Evolutionary conservation across 2,888 invertebrate species (phyloP).

Genomic region (Lordiphosa andalusiaca): DNA sequence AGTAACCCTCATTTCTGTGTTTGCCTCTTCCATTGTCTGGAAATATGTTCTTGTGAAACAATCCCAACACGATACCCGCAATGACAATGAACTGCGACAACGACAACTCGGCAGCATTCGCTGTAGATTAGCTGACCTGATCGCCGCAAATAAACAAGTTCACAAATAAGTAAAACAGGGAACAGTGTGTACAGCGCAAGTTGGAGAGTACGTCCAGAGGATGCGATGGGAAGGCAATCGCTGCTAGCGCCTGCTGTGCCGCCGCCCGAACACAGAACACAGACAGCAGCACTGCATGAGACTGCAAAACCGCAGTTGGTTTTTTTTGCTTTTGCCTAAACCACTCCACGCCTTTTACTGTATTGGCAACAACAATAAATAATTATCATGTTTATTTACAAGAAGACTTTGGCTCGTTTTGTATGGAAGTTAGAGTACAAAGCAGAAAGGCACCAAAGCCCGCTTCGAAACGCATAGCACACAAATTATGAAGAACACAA

Average conservation of each 20-base stretch:
- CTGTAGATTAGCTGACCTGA: conserved; percentile 60
- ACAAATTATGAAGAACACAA: too few relatives aligned
- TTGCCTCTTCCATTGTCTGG: conserved; percentile 25
- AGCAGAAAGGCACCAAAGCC: too few relatives aligned
- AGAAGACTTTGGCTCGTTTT: too few relatives aligned
- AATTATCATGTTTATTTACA: too few relatives aligned
- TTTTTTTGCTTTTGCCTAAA: too few relatives aligned
- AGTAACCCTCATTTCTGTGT: conserved; percentile 30
- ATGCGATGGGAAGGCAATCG: conserved; percentile 59
- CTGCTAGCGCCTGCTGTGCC: conserved; percentile 67
- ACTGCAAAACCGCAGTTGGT: not conserved
- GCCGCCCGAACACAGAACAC: conserved; percentile 37
- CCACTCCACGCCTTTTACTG: too few relatives aligned
- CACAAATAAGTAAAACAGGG: conserved; percentile 61
- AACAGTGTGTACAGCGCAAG: conserved; percentile 27
- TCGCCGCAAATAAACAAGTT: conserved; percentile 67
- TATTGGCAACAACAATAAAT: too few relatives aligned
- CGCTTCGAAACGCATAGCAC: too few relatives aligned
- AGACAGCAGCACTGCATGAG: conserved; percentile 18
- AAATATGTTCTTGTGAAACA: conserved; percentile 59
- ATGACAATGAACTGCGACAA: conserved; percentile 48
- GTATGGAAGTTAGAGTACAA: too few relatives aligned
- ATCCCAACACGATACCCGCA: conserved; percentile 52
- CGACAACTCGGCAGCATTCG: conserved; percentile 39
- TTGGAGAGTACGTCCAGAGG: conserved; percentile 8